phyloP scores from a whole-genome alignment of 2,888 invertebrate species.

The Dasypolia templi region DNA sequence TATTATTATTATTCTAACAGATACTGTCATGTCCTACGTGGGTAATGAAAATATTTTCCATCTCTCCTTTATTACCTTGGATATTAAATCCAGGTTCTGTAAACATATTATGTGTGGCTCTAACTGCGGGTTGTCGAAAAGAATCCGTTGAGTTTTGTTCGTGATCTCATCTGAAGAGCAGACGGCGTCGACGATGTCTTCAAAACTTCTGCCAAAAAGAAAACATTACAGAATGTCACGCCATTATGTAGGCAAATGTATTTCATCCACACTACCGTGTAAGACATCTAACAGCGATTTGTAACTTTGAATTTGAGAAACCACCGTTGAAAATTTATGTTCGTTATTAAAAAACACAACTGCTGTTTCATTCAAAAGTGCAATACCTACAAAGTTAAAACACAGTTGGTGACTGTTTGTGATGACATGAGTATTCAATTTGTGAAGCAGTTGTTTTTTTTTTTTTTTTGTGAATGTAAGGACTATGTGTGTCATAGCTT shows the following conservation, averaged over 20 bases:
- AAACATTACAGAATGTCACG: neutral
- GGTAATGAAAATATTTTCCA: slow-evolving; percentile 87
- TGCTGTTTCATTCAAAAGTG: no score
- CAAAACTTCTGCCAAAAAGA: no score
- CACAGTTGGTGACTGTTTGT: no score
- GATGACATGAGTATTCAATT: no score
- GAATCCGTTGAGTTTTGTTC: neutral
- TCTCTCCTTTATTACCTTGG: slow-evolving; percentile 83
- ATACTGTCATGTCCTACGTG: slow-evolving; percentile 76
- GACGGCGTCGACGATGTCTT: neutral
- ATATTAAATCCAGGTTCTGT: slow-evolving; percentile 85
- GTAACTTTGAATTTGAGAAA: neutral
- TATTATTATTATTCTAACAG: slow-evolving; percentile 67
- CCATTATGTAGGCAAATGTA: neutral
- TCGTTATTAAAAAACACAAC: no score
- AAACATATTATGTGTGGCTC: slow-evolving; percentile 68
- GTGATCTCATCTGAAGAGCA: neutral
- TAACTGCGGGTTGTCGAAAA: slow-evolving; percentile 61
- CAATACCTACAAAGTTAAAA: no score
- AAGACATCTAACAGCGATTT: no score
- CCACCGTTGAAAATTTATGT: no score
- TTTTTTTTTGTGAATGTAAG: no score
- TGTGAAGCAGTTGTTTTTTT: no score
- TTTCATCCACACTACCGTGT: neutral
- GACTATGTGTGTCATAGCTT: no score